A percentile compares a stretch with the other conserved stretches of the same genome.
Evolutionary conservation across 1,140 invertebrate genomes (phyloP).

Genomic region (Lucilia cuprina): DNA sequence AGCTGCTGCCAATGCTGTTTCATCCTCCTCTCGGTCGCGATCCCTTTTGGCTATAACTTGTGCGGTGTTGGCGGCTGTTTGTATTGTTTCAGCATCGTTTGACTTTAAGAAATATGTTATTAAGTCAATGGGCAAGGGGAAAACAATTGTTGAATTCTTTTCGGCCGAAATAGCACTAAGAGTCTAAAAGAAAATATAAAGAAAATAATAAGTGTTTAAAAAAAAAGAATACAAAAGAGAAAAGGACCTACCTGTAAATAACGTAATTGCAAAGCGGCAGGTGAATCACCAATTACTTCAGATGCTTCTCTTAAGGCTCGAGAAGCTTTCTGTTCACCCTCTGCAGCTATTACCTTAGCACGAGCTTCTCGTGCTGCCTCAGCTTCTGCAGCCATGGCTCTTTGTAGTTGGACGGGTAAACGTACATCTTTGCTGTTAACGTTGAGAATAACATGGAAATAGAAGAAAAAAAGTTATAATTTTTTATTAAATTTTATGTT

Average conservation of each 20-base stretch:
- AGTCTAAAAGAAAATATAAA: slow-evolving; percentile 67
- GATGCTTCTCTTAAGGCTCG: slow-evolving; percentile 87
- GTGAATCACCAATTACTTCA: slow-evolving; percentile 84
- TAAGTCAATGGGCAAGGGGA: slow-evolving; percentile 83
- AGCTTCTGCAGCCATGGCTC: slow-evolving; percentile 88
- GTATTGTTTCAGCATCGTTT: slow-evolving; percentile 33
- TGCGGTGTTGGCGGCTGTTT: slow-evolving; percentile 27
- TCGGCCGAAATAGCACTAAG: slow-evolving; percentile 89
- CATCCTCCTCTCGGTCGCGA: not conserved
- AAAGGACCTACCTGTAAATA: slow-evolving; percentile 47
- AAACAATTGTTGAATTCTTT: slow-evolving; percentile 94
- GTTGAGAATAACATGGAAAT: not conserved
- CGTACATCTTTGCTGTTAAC: slow-evolving; percentile 85
- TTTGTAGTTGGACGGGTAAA: slow-evolving; percentile 81
- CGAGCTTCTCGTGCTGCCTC: slow-evolving; percentile 78
- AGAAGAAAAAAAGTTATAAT: not conserved
- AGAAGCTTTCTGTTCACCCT: slow-evolving; percentile 87
- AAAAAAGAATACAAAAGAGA: not conserved
- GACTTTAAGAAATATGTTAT: slow-evolving; percentile 56
- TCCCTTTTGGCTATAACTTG: not conserved
- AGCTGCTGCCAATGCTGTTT: not conserved
- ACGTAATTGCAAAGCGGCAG: slow-evolving; percentile 77
- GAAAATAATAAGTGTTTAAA: slow-evolving; percentile 6
- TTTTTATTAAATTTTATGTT: not conserved
- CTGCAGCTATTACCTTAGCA: slow-evolving; percentile 80